A percentile compares a stretch with the other conserved stretches of the same genome.
phyloP scores from a whole-genome alignment of 2,888 invertebrate species.

The Lobophora halterata region DNA sequence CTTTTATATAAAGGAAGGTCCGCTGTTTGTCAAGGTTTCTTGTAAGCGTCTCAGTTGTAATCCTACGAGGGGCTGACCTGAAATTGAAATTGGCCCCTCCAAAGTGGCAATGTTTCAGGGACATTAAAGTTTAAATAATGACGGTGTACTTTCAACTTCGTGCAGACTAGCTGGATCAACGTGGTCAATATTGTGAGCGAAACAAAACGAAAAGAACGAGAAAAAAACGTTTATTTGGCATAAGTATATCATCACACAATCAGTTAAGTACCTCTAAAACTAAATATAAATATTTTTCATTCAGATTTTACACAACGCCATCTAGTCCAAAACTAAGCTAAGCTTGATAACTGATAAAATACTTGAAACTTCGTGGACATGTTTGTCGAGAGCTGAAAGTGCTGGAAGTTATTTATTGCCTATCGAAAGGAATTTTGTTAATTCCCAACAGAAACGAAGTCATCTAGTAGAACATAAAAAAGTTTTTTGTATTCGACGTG shows the following conservation, averaged over 20 bases:
- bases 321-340: too few species aligned
- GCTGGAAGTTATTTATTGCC: constrained; percentile 41
- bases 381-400: too few species aligned
- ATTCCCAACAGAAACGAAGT: too few species aligned
- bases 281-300: too few species aligned
- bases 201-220: too few species aligned
- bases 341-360: too few species aligned
- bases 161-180: constrained; percentile 36
- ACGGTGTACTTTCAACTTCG: constrained; percentile 44
- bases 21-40: constrained; percentile 53
- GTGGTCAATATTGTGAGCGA: constrained; percentile 41
- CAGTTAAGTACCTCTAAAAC: too few species aligned
- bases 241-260: too few species aligned
- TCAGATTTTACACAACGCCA: too few species aligned
- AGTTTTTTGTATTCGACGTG: constrained; percentile 34
- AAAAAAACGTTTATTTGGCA: too few species aligned
- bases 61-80: constrained; percentile 52
- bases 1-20: constrained; percentile 49
- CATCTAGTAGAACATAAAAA: too few species aligned
- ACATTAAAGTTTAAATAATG: constrained; percentile 55
- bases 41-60: constrained; percentile 49
- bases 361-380: constrained; percentile 17
- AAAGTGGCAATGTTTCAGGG: constrained; percentile 52
- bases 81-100: constrained; percentile 57
- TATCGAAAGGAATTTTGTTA: too few species aligned